These are phyloP conservation scores for Drosophila paucipuncta DNA, from an alignment of 2,888 invertebrate species.

Conservation along the genomic window DNA sequence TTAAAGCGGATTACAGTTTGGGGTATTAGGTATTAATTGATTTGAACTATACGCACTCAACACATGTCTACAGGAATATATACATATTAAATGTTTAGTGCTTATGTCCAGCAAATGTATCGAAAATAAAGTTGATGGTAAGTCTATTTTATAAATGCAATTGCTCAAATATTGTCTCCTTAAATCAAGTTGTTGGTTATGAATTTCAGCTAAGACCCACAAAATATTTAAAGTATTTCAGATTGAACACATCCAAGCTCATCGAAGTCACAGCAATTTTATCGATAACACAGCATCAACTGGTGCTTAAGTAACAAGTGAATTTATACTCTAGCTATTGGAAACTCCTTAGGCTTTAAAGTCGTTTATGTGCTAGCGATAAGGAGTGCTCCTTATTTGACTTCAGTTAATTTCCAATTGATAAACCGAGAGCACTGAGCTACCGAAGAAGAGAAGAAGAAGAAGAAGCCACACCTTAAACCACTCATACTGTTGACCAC, in stretches of 20 bases:
- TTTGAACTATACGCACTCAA: too few species aligned
- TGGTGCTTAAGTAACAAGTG: background rate
- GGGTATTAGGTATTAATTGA: background rate
- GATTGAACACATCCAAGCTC: too few species aligned
- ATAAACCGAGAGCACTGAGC: background rate
- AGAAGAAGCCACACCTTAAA: background rate
- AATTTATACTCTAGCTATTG: background rate
- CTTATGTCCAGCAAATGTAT: too few species aligned
- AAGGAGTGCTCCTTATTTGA: background rate
- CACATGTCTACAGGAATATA: too few species aligned
- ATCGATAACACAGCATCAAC: too few species aligned
- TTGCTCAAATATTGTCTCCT: background rate
- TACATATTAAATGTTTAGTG: background rate
- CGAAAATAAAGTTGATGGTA: background rate
- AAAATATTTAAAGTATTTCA: background rate
- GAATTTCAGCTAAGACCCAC: too few species aligned
- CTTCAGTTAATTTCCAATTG: background rate
- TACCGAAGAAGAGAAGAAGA: background rate
- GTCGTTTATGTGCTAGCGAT: background rate
- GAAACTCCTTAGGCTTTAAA: background rate
- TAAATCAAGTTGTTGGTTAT: background rate
- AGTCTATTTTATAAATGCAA: background rate
- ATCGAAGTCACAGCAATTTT: too few species aligned
- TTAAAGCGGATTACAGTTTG: background rate
- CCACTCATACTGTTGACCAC: constrained; percentile 12